phyloP scores from a whole-genome alignment of 2,797 vertebrate species.

The Diplodus sargus region DNA sequence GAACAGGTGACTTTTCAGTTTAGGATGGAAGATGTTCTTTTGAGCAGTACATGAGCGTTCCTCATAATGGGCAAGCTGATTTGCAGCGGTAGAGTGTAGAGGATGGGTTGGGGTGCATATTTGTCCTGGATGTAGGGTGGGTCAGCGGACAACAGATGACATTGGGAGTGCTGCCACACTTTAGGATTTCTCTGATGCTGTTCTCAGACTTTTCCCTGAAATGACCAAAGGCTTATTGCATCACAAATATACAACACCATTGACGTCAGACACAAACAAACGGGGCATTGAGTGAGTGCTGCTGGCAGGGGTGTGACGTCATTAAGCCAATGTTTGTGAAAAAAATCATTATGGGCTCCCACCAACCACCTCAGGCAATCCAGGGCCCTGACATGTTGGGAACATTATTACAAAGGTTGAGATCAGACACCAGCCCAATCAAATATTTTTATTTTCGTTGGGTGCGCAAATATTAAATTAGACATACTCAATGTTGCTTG shows the following conservation, averaged over 20 bases:
- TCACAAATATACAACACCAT: neutral
- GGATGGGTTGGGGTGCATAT: neutral
- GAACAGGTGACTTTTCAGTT: neutral
- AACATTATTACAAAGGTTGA: slow-evolving; percentile 14
- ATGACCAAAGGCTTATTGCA: neutral
- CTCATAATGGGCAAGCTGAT: neutral
- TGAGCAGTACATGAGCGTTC: neutral
- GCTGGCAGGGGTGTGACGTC: slow-evolving; percentile 42
- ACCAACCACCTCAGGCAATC: slow-evolving; percentile 36
- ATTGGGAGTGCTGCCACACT: neutral
- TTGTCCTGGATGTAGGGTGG: neutral
- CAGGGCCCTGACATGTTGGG: slow-evolving; percentile 4
- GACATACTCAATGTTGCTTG: neutral
- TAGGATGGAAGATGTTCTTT: neutral
- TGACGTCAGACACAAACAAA: slow-evolving; percentile 49
- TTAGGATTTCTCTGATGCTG: slow-evolving; percentile 12
- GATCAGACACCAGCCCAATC: neutral
- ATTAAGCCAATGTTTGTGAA: slow-evolving; percentile 28
- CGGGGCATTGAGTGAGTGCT: neutral
- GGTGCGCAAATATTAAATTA: slow-evolving; percentile 3
- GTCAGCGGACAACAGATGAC: slow-evolving; percentile 4
- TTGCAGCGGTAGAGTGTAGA: neutral
- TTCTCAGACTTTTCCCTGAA: neutral
- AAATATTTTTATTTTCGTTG: slow-evolving; percentile 1
- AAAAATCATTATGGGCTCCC: slow-evolving; percentile 58